Evolutionary conservation across 1,140 invertebrate species (phyloP), one percentile per base, ranked within the genome.

Genomic region (Leptestheria dahalacensis): DNA sequence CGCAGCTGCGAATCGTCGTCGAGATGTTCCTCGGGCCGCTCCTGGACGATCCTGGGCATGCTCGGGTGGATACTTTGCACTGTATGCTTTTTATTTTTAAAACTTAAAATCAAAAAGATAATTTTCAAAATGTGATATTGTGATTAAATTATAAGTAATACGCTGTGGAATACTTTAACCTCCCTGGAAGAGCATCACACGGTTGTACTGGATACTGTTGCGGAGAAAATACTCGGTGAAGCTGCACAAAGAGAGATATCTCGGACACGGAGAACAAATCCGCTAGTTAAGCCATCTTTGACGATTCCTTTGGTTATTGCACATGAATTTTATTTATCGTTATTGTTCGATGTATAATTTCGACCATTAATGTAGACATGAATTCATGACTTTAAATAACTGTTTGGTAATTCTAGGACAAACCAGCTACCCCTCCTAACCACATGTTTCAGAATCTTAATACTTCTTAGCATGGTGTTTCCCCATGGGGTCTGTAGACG

Each of bases 191-290:
- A 97, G 78, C 69, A 94, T 95, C 74, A 95, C 90, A 1, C 93
- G 92, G 74, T 94, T 88, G 72, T 91, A 98, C 66, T 90, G 85
- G 61, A 97, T 91, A 63, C 85, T 82, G 70, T 94, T 87, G 48
- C 79, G 78, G 57, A 88, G 80, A 70, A 97, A 96, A 76, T 87
- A 94, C 73, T 97, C 89, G 3, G 91, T 86, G 0, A 96, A 86
- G 75, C 94, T 91, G 64, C 91, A 91, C 2, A 97, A 72, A 26
- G n/a, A 97, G 74, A 63, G 86, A 83, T 82, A 97, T 95, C 79
- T 97, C 93, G 18, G 94, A 93, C 41, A 97, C 84, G 1, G 91
- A 94, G 73, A 98, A 98, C n/a, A 97, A 72, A 77, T 97, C 94
- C 18, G 93, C 91, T 61, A 97, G 73, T 70, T 97, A 92, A 20